Evolutionary conservation across 2,113 vertebrate genomes (phyloP), one percentile per base, ranked within the genome.

Genomic region (Catagonus wagneri): DNA sequence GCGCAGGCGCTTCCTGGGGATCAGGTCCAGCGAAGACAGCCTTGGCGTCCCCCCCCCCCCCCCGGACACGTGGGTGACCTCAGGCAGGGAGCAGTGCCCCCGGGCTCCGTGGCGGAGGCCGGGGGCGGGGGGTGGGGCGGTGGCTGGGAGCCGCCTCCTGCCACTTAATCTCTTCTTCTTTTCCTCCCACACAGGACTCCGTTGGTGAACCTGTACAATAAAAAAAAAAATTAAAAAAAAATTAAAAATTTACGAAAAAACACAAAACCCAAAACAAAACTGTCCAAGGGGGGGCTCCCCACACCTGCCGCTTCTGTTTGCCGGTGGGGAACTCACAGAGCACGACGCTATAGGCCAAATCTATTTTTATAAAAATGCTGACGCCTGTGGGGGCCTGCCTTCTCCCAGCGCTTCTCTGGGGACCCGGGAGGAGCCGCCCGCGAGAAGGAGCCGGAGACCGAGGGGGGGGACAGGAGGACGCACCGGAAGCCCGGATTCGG

Each of bases 301-400:
- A 94, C 97, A 98, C 98, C 98, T 98, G 97, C 98, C 98, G 97
- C 98, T 99, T 99, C 99, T 99, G 99, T 99, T 98, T 98, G 99
- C 99, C 98, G 98, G 98, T 96, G 98, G 99, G 99, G 98, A 97
- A 98, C 98, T 99, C 98, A 97, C 98, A 97, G 97, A 98, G 97
- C 99, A 99, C 99, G 98, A 98, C 99, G 98, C 98, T 98, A 98
- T 98, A 98, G 99, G 99, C 99, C 99, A 99, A 99, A 99, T 99
- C 99, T 99, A 99, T 99, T 99, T 99, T 99, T 99, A 98, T 99
- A 99, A 98, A 98, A 98, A 98, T 98, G 98, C 99, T 98, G 98
- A 98, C 50, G 98, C 98, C 98, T 98, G 94, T 95, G 98, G 98
- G 98, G 81, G 96, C 97, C 95, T 97, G 98, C 98, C 50, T 98